Percentiles rank a stretch among this genome's conserved stretches.
These are phyloP conservation scores for Smithornis capensis DNA, from an alignment of 2,113 vertebrate species.

Conservation along the genomic window DNA sequence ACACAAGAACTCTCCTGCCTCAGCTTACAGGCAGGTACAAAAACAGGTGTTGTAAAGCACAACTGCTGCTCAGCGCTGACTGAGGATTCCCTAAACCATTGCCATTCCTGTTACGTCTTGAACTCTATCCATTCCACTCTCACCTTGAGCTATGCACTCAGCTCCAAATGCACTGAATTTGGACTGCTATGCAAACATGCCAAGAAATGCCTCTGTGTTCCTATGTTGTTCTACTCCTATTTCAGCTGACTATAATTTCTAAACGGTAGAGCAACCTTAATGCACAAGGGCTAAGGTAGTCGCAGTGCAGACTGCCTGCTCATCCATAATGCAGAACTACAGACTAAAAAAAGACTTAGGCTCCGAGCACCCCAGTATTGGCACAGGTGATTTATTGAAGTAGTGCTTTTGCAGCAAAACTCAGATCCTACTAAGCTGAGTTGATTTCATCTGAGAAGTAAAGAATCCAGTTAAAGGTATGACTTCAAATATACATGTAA, in stretches of 20 bases:
- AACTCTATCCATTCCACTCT: background rate
- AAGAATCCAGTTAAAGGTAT: background rate
- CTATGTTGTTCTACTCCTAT: background rate
- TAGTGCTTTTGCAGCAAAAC: constrained; percentile 43
- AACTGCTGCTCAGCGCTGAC: background rate
- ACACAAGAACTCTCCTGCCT: background rate
- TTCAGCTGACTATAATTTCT: constrained; percentile 27
- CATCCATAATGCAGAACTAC: constrained; percentile 75
- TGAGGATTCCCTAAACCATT: background rate
- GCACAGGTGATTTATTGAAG: constrained; percentile 64
- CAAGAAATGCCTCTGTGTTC: background rate
- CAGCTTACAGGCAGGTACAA: background rate
- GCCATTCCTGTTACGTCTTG: background rate
- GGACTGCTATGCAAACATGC: background rate
- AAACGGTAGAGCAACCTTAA: constrained; percentile 36
- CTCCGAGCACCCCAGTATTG: constrained; percentile 63
- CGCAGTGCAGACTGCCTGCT: constrained; percentile 66
- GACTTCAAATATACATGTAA: background rate
- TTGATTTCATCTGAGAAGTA: no score
- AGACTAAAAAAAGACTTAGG: constrained; percentile 66
- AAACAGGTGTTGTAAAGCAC: background rate
- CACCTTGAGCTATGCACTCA: background rate
- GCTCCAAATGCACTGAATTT: background rate
- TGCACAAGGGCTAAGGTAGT: constrained; percentile 44
- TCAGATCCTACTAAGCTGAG: no score